Conservation (phyloP, 1,140 invertebrate species). For the Tetranychus cinnabarinus region DNA sequence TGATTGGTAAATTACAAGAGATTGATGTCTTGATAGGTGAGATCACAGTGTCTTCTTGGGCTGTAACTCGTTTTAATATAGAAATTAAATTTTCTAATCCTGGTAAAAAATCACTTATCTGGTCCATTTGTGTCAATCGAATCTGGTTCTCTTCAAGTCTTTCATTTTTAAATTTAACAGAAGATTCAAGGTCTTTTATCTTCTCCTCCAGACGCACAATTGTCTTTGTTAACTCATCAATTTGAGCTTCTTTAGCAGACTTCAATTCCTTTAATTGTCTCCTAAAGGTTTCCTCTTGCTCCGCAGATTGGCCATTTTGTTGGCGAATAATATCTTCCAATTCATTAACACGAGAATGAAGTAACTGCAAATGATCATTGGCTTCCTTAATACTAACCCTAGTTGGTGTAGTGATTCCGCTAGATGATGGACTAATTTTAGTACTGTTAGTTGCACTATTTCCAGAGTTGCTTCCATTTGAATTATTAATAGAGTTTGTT, state of each 20-base stretch:
- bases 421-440: too few species aligned
- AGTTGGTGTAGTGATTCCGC: constrained; percentile 6
- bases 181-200: constrained; percentile 12
- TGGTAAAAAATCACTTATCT: constrained; percentile 11
- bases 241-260: constrained; percentile 12
- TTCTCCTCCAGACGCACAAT: constrained; percentile 8
- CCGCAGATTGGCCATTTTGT: constrained; percentile 11
- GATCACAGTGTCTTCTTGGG: neutral
- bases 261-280: constrained; percentile 9
- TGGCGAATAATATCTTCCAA: constrained; percentile 11
- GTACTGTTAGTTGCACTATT: too few species aligned
- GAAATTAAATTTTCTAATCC: constrained; percentile 10
- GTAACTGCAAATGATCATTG: constrained; percentile 14
- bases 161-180: constrained; percentile 11
- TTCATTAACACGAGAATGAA: constrained; percentile 13
- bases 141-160: constrained; percentile 7
- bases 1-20: too few species aligned
- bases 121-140: constrained; percentile 4
- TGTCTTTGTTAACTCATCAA: constrained; percentile 8
- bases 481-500: too few species aligned
- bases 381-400: constrained; percentile 15
- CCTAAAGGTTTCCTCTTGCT: constrained; percentile 13
- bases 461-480: too few species aligned
- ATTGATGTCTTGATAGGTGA: too few species aligned
- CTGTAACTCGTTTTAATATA: constrained; percentile 11